A percentile compares a stretch with the other conserved stretches of the same genome.
These are phyloP conservation scores for Terrapene triunguis DNA, from an alignment of 2,113 vertebrate species.

Conservation along the genomic window DNA sequence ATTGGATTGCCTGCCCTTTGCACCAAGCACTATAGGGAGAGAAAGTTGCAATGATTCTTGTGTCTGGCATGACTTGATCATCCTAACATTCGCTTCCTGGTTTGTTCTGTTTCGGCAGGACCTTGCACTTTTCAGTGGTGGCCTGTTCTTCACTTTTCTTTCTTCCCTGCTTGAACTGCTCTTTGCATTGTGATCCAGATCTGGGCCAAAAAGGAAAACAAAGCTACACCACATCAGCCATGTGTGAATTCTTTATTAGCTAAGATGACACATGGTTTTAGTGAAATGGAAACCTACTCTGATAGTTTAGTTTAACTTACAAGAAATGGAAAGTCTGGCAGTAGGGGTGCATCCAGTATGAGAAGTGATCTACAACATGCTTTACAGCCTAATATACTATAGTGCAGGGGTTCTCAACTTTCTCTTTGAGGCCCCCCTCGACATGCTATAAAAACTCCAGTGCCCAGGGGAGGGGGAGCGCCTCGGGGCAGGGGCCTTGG, in stretches of 20 bases:
- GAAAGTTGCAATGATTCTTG: conserved; percentile 54
- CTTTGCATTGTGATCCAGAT: conserved; percentile 20
- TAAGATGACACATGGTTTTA: neutral
- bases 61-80: conserved; percentile 33
- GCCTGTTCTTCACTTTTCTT: conserved; percentile 16
- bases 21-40: conserved; percentile 29
- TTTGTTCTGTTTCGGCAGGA: conserved; percentile 51
- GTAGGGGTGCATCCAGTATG: neutral
- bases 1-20: conserved; percentile 4
- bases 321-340: neutral
- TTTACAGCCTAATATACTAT: neutral
- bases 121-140: conserved; percentile 38
- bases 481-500: no score
- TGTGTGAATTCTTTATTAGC: neutral
- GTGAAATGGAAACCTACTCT: neutral
- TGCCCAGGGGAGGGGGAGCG: no score
- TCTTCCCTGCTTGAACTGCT: conserved; percentile 7
- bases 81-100: conserved; percentile 43
- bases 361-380: neutral
- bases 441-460: no score
- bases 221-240: neutral
- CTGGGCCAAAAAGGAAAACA: conserved; percentile 52
- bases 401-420: no score
- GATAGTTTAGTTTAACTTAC: neutral
- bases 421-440: no score